phyloP scores from a whole-genome alignment of 2,888 invertebrate species.

The Orthonevra nobilis region DNA sequence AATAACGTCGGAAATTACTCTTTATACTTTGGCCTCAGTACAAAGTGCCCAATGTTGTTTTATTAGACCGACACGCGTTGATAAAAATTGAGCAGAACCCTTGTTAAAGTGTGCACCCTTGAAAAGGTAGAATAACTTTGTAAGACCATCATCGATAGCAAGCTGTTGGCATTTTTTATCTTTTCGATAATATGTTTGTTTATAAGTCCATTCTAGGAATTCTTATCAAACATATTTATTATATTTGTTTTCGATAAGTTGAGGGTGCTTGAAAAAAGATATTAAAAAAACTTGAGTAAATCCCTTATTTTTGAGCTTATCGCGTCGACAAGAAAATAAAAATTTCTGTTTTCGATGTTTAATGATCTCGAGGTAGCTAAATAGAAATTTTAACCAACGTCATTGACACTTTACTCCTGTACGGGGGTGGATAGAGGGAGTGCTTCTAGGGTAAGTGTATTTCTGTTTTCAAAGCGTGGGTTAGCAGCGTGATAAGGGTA shows the following conservation, averaged over 20 bases:
- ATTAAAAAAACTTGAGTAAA: no score
- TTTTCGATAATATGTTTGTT: no score
- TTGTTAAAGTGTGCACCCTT: constrained; percentile 18
- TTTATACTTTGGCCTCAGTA: no score
- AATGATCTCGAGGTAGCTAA: no score
- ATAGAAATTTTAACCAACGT: no score
- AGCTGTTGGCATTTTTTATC: constrained; percentile 19
- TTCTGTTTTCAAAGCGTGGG: no score
- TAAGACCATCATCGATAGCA: constrained; percentile 11
- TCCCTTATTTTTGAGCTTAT: no score
- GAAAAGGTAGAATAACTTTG: constrained; percentile 1
- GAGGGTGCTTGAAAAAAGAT: no score
- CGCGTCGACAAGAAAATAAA: no score
- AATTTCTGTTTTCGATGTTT: no score
- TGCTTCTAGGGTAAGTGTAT: no score
- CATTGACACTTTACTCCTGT: constrained; percentile 11
- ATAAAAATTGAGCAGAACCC: background rate
- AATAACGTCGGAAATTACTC: background rate
- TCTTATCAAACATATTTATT: constrained; percentile 9
- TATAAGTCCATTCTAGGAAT: constrained; percentile 6
- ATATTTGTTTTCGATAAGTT: constrained; percentile 18
- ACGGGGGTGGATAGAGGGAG: constrained; percentile 17
- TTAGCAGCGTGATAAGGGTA: constrained; percentile 24
- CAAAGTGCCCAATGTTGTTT: no score
- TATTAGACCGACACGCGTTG: background rate